Conservation (phyloP, 30 jellyfish, hydroid and myxozoan species). For the Nemopilema nomurai region DNA sequence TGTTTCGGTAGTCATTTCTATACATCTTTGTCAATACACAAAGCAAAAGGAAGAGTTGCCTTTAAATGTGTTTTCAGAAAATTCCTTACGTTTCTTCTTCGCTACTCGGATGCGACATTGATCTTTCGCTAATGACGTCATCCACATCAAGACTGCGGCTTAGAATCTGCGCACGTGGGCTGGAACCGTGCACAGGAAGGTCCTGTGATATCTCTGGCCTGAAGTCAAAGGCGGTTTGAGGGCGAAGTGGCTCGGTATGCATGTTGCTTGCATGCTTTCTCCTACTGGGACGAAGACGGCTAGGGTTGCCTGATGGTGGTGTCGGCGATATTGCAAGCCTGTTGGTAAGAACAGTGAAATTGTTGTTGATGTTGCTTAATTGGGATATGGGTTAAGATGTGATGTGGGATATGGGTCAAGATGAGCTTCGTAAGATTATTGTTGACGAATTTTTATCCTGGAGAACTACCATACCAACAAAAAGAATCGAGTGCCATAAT, state of each 20-base stretch:
- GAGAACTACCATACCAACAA: not conserved
- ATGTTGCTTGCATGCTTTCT: slow-evolving; percentile 9
- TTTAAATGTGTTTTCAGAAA: not conserved
- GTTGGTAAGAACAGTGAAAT: not conserved
- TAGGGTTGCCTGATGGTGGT: slow-evolving; percentile 69
- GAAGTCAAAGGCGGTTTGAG: slow-evolving; percentile 63
- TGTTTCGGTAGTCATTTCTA: too few species aligned
- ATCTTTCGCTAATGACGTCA: not conserved
- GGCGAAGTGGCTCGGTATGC: slow-evolving; percentile 44
- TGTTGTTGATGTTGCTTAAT: not conserved
- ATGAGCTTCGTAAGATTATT: not conserved
- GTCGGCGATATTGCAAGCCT: slow-evolving; percentile 56
- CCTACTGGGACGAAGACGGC: slow-evolving; percentile 31
- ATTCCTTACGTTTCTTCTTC: not conserved
- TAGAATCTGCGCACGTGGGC: not conserved
- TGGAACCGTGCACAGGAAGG: not conserved
- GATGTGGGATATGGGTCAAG: too few species aligned
- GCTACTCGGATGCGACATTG: not conserved
- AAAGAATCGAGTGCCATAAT: not conserved
- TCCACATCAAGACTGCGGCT: slow-evolving; percentile 43
- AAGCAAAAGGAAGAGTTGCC: not conserved
- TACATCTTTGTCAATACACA: too few species aligned
- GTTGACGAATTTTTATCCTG: not conserved
- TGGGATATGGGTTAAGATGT: not conserved
- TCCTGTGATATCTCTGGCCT: slow-evolving; percentile 1